Conservation (phyloP, 2,113 vertebrate genomes). For the Plestiodon gilberti region DNA sequence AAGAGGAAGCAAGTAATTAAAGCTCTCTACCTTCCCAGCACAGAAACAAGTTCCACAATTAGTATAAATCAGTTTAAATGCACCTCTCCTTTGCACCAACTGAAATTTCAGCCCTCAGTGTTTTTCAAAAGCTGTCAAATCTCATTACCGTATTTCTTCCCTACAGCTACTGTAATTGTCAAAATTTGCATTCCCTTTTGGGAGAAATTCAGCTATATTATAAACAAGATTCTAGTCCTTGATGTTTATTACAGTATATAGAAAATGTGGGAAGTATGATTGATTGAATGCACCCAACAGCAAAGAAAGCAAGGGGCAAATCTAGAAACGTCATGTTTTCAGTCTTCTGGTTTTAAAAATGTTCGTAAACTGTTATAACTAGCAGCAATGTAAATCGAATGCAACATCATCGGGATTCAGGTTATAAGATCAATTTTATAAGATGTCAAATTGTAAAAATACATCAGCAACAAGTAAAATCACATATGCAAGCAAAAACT, state of each 20-base stretch:
- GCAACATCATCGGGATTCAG: too few species aligned
- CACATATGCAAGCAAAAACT: too few species aligned
- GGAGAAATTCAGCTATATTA: background rate
- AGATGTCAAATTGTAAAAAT: too few species aligned
- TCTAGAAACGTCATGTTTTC: background rate
- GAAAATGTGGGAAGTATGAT: background rate
- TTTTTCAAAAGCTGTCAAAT: background rate
- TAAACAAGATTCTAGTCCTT: background rate
- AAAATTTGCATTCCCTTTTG: background rate
- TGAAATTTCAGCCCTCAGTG: background rate
- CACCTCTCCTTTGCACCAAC: background rate
- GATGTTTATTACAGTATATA: too few species aligned
- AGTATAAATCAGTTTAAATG: background rate
- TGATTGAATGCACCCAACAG: background rate
- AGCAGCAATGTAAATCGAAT: too few species aligned
- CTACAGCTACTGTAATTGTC: background rate
- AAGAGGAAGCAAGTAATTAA: background rate
- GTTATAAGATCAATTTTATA: too few species aligned
- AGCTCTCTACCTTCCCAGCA: too few species aligned
- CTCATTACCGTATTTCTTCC: background rate
- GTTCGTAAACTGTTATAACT: too few species aligned
- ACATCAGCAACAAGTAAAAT: too few species aligned
- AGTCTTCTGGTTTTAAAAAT: background rate
- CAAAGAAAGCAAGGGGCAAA: background rate
- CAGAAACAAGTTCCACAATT: background rate